Conservation (phyloP, 1,140 invertebrate genomes). For the Rhysida immarginata region DNA sequence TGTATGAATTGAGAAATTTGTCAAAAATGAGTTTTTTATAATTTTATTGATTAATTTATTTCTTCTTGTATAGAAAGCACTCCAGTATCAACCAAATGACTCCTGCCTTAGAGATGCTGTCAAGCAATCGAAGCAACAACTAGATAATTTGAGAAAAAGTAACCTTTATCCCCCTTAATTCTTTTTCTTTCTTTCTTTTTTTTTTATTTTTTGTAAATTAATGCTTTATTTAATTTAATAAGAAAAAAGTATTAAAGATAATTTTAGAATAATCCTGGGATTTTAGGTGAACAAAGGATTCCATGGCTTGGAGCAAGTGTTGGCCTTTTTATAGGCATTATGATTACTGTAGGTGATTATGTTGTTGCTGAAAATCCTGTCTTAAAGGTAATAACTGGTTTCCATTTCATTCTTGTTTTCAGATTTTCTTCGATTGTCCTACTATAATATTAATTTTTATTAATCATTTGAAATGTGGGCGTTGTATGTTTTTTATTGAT, state of each 20-base stretch:
- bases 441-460: too few relatives aligned
- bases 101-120: slow-evolving; percentile 45
- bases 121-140: slow-evolving; percentile 40
- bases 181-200: too few relatives aligned
- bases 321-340: slow-evolving; percentile 52
- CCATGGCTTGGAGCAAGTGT: slow-evolving; percentile 57
- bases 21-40: background rate
- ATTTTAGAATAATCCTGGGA: too few relatives aligned
- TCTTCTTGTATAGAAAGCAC: slow-evolving; percentile 17
- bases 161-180: too few relatives aligned
- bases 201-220: too few relatives aligned
- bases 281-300: slow-evolving; percentile 49
- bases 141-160: slow-evolving; percentile 37
- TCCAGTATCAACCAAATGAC: slow-evolving; percentile 48
- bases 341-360: slow-evolving; percentile 51
- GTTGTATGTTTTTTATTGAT: too few relatives aligned
- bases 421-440: too few relatives aligned
- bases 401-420: too few relatives aligned
- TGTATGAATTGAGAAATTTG: background rate
- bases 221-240: too few relatives aligned
- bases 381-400: slow-evolving; percentile 47
- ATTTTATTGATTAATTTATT: background rate
- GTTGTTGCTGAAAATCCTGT: slow-evolving; percentile 47
- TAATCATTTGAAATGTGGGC: too few relatives aligned
- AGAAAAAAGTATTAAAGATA: too few relatives aligned